A percentile compares a stretch with the other conserved stretches of the same genome.
Evolutionary conservation across 2,888 invertebrate species (phyloP).

Genomic region (Stratiomys singularior): DNA sequence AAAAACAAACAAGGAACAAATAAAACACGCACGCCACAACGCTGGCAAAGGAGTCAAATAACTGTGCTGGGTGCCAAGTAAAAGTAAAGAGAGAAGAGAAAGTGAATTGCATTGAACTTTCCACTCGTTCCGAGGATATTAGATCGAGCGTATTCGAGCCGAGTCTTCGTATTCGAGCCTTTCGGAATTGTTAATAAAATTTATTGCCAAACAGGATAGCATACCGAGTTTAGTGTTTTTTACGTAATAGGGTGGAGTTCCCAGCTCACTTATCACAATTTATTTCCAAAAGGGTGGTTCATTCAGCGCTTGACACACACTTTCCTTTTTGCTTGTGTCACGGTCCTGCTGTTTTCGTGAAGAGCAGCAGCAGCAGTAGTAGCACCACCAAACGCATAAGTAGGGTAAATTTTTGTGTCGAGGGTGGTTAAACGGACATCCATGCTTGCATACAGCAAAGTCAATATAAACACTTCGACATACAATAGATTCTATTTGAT

Average conservation of each 20-base stretch:
- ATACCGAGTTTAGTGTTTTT: not conserved
- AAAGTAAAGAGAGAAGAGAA: not conserved
- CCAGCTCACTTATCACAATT: constrained; percentile 1
- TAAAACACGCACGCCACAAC: not conserved
- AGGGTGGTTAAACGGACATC: constrained; percentile 9
- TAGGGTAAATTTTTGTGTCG: constrained; percentile 22
- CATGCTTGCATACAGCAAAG: not conserved
- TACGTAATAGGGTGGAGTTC: constrained; percentile 33
- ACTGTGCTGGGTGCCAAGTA: not conserved
- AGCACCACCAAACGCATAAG: too few species aligned
- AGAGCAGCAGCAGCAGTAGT: too few species aligned
- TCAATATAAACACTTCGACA: constrained; percentile 21
- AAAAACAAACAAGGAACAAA: too few species aligned
- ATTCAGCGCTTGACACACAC: constrained; percentile 15
- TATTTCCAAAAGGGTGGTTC: not conserved
- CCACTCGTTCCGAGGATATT: not conserved
- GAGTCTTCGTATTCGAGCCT: constrained; percentile 24
- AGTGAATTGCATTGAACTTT: not conserved
- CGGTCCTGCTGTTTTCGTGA: not conserved
- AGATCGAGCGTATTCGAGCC: not conserved
- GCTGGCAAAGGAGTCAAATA: not conserved
- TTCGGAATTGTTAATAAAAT: constrained; percentile 26
- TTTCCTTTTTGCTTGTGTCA: not conserved
- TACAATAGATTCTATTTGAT: constrained; percentile 12
- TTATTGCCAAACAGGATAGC: constrained; percentile 12